Percentiles rank a stretch among this genome's conserved stretches.
These are phyloP conservation scores for Drosophila borborema DNA, from an alignment of 2,888 invertebrate species.

Conservation along the genomic window DNA sequence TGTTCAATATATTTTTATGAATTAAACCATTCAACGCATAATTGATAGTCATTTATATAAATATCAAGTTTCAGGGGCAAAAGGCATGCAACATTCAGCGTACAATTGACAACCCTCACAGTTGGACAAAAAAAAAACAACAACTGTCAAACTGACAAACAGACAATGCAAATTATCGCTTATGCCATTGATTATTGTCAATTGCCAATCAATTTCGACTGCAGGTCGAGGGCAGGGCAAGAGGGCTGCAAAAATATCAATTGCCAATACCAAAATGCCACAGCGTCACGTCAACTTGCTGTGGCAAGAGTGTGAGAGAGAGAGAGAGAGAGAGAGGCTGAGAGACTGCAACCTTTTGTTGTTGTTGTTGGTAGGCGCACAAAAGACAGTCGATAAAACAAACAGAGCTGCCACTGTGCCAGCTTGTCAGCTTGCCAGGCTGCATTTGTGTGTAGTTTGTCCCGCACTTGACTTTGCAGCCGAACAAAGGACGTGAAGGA, in stretches of 20 bases:
- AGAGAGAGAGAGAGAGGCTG: background rate
- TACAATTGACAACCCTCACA: constrained; percentile 30
- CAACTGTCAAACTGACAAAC: constrained; percentile 34
- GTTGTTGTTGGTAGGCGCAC: constrained; percentile 44
- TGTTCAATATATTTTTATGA: background rate
- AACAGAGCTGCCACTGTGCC: constrained; percentile 37
- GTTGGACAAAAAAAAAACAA: constrained; percentile 15
- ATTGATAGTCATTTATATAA: constrained; percentile 13
- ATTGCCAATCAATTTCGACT: constrained; percentile 70
- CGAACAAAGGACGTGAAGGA: constrained; percentile 38
- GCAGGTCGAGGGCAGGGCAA: constrained; percentile 20
- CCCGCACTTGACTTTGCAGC: constrained; percentile 53
- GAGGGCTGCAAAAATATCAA: constrained; percentile 57
- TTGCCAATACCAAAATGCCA: constrained; percentile 53
- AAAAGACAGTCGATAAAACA: constrained; percentile 55
- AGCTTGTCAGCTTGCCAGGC: constrained; percentile 23
- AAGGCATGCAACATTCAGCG: constrained; percentile 9
- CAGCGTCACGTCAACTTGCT: constrained; percentile 33
- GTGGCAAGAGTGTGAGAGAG: background rate
- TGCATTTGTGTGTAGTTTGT: constrained; percentile 17
- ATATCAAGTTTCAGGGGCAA: constrained; percentile 20
- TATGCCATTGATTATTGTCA: constrained; percentile 76
- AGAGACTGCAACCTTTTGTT: constrained; percentile 27
- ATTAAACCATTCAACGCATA: constrained; percentile 7
- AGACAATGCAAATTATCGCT: constrained; percentile 77